Evolutionary conservation across 2,113 vertebrate genomes (phyloP).

Genomic region (Lynx canadensis): DNA sequence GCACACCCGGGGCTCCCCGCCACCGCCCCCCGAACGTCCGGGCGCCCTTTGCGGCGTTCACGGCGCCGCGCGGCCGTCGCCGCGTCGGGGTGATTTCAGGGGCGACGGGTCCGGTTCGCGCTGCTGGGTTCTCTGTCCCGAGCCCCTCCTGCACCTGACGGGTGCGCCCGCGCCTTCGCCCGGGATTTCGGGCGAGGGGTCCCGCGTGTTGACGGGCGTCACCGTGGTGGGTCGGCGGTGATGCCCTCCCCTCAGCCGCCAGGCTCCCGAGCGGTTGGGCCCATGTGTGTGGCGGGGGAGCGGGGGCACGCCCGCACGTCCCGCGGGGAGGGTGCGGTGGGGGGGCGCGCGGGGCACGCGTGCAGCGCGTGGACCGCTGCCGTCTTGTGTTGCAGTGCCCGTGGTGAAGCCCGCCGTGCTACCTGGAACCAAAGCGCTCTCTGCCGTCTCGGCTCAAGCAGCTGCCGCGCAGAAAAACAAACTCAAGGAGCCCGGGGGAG

Average conservation of each 20-base stretch:
- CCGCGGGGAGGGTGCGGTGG: too few species aligned
- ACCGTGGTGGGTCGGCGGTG: fast-evolving
- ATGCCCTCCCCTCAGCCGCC: too few species aligned
- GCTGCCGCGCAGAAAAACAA: slow-evolving; percentile 92
- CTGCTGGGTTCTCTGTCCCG: not conserved
- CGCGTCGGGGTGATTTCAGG: not conserved
- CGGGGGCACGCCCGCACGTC: fast-evolving
- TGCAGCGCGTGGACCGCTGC: fast-evolving
- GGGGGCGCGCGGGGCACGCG: too few species aligned
- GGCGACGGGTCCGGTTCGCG: not conserved
- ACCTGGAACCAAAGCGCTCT: slow-evolving; percentile 89
- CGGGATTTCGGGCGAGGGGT: fast-evolving
- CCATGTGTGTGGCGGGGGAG: not conserved
- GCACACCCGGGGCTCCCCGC: too few species aligned
- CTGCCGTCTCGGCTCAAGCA: slow-evolving; percentile 86
- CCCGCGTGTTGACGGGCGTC: fast-evolving
- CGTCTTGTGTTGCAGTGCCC: slow-evolving; percentile 85
- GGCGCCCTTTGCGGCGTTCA: fast-evolving
- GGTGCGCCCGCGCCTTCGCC: fast-evolving
- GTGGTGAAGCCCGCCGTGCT: slow-evolving; percentile 90
- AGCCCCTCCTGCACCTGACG: not conserved
- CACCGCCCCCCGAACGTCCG: too few species aligned
- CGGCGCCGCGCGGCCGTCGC: fast-evolving
- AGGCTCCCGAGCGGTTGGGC: fast-evolving
- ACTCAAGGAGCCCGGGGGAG: slow-evolving; percentile 93